A percentile compares a stretch with the other conserved stretches of the same genome.
These are phyloP conservation scores for Sepioteuthis lessoniana DNA, from an alignment of 2,888 invertebrate species.

Conservation along the genomic window DNA sequence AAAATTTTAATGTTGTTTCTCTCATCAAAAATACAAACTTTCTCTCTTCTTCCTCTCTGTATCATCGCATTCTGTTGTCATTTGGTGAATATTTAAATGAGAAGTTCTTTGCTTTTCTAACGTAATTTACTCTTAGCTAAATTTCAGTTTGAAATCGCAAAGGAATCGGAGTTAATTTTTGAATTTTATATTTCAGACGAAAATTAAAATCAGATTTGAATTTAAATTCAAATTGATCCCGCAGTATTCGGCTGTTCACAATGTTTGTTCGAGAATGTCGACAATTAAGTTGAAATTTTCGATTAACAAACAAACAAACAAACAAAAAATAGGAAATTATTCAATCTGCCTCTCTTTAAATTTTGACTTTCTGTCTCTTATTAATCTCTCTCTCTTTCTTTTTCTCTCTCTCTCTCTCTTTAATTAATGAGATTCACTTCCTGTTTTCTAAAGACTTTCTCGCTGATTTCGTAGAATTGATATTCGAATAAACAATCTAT, in stretches of 20 bases:
- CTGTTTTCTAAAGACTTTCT: no score
- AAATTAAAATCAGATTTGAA: background rate
- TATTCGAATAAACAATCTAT: no score
- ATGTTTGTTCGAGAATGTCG: background rate
- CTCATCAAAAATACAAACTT: no score
- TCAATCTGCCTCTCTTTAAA: background rate
- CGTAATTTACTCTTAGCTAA: background rate
- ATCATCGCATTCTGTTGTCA: background rate
- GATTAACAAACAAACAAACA: background rate
- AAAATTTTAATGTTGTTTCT: background rate
- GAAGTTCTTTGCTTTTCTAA: background rate
- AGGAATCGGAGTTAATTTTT: background rate
- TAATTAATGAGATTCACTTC: no score
- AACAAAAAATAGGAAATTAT: background rate
- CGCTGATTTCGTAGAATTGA: no score
- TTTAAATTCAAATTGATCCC: background rate
- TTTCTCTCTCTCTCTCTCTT: no score
- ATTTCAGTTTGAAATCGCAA: background rate
- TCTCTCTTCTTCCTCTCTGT: no score
- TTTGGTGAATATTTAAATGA: background rate
- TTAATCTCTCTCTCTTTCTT: no score
- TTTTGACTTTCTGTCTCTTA: background rate
- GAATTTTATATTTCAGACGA: background rate
- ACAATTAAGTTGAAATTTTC: background rate
- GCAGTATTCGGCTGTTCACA: background rate